Percentiles rank a stretch among this genome's conserved stretches.
phyloP scores from a whole-genome alignment of 2,113 vertebrate genomes.

The Solenodon paradoxus region DNA sequence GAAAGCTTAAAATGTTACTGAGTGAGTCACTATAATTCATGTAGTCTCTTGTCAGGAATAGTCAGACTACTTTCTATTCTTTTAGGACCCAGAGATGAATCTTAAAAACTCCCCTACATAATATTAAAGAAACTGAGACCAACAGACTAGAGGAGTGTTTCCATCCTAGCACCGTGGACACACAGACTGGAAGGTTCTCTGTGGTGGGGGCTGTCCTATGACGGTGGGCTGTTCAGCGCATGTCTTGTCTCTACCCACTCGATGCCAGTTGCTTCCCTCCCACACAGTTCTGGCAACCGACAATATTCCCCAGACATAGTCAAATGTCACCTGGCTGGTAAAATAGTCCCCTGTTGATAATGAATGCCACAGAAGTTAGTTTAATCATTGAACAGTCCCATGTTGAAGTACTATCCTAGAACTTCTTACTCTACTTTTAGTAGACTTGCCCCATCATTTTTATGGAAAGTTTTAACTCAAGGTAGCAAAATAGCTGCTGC shows the following conservation, averaged over 20 bases:
- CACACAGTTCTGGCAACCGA: background rate
- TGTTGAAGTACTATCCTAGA: background rate
- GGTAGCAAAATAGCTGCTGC: background rate
- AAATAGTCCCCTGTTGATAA: background rate
- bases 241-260: background rate
- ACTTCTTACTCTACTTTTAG: background rate
- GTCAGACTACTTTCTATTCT: background rate
- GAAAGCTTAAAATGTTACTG: background rate
- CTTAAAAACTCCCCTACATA: background rate
- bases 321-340: background rate
- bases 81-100: background rate
- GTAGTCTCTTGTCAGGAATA: background rate
- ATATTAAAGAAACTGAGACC: background rate
- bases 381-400: background rate
- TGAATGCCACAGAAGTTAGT: background rate
- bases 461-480: background rate
- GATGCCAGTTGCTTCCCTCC: background rate
- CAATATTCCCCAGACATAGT: background rate
- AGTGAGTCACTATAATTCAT: background rate
- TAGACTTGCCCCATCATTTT: background rate
- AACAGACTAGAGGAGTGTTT: background rate
- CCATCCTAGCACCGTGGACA: background rate
- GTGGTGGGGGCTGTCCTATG: background rate
- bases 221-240: background rate
- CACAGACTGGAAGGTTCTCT: background rate